phyloP scores from a whole-genome alignment of 2,113 vertebrate species.

The Thamnophis sirtalis region DNA sequence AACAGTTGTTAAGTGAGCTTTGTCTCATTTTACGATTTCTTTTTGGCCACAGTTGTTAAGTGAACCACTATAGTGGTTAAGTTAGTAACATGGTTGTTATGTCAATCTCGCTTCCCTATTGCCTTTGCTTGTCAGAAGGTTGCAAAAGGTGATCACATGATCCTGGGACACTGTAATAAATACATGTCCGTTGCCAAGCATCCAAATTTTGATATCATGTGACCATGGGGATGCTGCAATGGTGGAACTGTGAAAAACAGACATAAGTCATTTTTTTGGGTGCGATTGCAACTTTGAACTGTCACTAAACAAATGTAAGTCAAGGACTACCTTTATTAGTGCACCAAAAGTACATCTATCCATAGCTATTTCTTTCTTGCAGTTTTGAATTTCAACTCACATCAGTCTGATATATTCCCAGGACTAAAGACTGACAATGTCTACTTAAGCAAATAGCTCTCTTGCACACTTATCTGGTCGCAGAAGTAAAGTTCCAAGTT shows the following conservation, averaged over 20 bases:
- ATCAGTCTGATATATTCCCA: neutral
- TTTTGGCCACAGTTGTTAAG: neutral
- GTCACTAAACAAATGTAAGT: neutral
- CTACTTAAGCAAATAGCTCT: neutral
- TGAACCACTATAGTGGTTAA: neutral
- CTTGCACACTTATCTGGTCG: neutral
- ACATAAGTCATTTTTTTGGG: neutral
- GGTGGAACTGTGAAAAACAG: neutral
- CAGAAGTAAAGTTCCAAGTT: neutral
- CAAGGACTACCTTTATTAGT: neutral
- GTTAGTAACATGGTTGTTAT: neutral
- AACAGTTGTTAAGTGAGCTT: neutral
- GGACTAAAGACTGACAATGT: neutral
- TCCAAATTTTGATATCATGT: neutral
- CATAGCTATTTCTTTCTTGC: neutral
- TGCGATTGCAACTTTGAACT: neutral
- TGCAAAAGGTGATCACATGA: neutral
- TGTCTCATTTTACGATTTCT: neutral
- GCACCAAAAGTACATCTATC: neutral
- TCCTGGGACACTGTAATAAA: neutral
- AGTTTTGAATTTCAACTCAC: neutral
- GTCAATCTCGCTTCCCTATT: neutral
- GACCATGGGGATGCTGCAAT: neutral
- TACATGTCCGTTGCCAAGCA: neutral
- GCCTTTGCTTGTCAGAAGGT: neutral